Conservation (phyloP, 1,140 invertebrate species). For the Cydia pomonella region DNA sequence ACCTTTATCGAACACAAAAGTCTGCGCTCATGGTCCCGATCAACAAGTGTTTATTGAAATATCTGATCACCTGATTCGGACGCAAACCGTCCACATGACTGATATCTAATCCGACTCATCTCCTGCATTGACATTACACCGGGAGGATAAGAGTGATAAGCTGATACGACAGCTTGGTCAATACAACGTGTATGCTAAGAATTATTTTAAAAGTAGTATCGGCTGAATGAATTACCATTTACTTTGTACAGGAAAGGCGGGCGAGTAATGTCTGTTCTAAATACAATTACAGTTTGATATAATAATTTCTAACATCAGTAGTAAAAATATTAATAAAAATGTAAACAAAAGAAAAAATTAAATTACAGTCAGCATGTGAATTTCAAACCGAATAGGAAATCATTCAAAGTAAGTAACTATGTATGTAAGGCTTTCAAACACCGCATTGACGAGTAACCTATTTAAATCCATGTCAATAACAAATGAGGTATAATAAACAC, state of each 20-base stretch:
- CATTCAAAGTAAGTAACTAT: too few species aligned
- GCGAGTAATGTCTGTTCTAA: too few species aligned
- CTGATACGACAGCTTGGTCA: slow-evolving; percentile 35
- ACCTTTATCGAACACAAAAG: not conserved
- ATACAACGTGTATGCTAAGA: not conserved
- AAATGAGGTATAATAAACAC: not conserved
- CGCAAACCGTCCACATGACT: slow-evolving; percentile 57
- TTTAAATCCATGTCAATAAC: not conserved
- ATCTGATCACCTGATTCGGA: slow-evolving; percentile 59
- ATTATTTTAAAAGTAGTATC: not conserved
- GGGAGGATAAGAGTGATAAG: slow-evolving; percentile 37
- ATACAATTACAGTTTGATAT: too few species aligned
- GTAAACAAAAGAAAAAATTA: too few species aligned
- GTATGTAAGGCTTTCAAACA: not conserved
- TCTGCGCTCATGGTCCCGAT: not conserved
- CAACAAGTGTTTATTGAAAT: slow-evolving; percentile 3
- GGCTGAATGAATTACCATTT: too few species aligned
- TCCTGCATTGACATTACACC: slow-evolving; percentile 47
- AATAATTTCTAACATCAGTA: too few species aligned
- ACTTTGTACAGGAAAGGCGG: too few species aligned
- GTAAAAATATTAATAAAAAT: too few species aligned
- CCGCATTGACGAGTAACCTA: not conserved
- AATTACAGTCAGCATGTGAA: too few species aligned
- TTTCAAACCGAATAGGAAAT: too few species aligned
- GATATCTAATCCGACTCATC: slow-evolving; percentile 38